phyloP scores from a whole-genome alignment of 1,140 invertebrate species.

The Drosophila lini region DNA sequence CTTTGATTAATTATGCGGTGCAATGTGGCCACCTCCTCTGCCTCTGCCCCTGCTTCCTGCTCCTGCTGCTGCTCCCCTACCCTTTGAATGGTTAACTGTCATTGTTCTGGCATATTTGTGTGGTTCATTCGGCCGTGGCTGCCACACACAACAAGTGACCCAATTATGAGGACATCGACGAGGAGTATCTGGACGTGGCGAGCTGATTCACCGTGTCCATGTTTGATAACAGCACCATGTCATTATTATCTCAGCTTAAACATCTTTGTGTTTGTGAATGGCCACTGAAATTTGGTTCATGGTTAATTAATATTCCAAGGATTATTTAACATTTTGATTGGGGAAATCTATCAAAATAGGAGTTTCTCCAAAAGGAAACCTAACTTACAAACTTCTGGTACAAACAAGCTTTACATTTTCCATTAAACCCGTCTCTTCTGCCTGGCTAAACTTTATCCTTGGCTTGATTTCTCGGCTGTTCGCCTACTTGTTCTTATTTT shows the following conservation, averaged over 20 bases:
- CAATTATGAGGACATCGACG: slow-evolving; percentile 40
- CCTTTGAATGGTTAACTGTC: slow-evolving; percentile 41
- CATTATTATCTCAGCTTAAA: neutral
- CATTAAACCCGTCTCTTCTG: neutral
- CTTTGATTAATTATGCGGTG: slow-evolving; percentile 80
- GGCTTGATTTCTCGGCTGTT: slow-evolving; percentile 37
- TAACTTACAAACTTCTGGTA: neutral
- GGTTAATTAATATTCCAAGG: neutral
- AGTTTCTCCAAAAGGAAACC: neutral
- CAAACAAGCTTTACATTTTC: neutral
- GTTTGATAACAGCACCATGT: neutral
- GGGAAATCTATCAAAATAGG: neutral
- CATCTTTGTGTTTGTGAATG: slow-evolving; percentile 3
- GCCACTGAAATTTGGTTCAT: neutral
- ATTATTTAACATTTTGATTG: neutral
- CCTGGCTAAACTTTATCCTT: slow-evolving; percentile 41
- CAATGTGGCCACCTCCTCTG: slow-evolving; percentile 42
- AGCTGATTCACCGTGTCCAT: slow-evolving; percentile 43
- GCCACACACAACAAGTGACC: slow-evolving; percentile 55
- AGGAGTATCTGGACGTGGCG: slow-evolving; percentile 45
- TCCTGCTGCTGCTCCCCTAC: neutral
- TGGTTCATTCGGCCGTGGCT: slow-evolving; percentile 29
- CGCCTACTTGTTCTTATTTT: slow-evolving; percentile 17
- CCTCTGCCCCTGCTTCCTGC: neutral
- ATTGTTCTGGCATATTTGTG: slow-evolving; percentile 36